Evolutionary conservation across 2,797 vertebrate species (phyloP), one percentile per base, ranked within the genome.

Genomic region (Trematomus bernacchii): DNA sequence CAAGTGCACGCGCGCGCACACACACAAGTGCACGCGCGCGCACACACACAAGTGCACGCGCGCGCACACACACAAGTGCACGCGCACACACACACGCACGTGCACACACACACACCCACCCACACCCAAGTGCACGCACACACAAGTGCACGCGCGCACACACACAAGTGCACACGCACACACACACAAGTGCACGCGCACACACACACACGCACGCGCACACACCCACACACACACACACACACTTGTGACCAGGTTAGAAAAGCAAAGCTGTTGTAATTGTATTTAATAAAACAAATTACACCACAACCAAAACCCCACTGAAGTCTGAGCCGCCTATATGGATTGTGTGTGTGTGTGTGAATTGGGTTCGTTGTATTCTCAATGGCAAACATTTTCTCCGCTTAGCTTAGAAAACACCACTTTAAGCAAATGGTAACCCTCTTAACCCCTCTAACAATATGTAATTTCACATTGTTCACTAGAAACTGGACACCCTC

Each of bases 251-350:
- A 79, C 77, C 27, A 60, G 80, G 89, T 94, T 85, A 89, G 73
- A 83, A 88, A 91, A 87, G 44, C 71, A 80, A 89, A 86, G 62
- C 0, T 66, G 52, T 30, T 77, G 66, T 83, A 87, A 88, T 78
- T 77, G 70, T 86, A 79, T 90, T 90, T 79, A 85, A 87, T 87
- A 65, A 85, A 87, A 80, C 70, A 87, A 90, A 91, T 92, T 68
- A 86, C 69, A 67, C 71, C 61, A 33, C 53, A 57, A 70, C 55
- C 70, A 58, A 70, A 84, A 71, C 79, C 73, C 27, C 66, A 64
- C 50, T 85, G 76, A 82, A 79, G 80, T 62, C 61, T 66, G 71
- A 76, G 62, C 75, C 15, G 11, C 37, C 21, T 21, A 13, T 33
- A 72, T n/a, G 1, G 30, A 9, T 30, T 52, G 71, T 46, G 59